These are phyloP conservation scores for Gobius niger DNA, from an alignment of 2,113 vertebrate species.

Conservation along the genomic window DNA sequence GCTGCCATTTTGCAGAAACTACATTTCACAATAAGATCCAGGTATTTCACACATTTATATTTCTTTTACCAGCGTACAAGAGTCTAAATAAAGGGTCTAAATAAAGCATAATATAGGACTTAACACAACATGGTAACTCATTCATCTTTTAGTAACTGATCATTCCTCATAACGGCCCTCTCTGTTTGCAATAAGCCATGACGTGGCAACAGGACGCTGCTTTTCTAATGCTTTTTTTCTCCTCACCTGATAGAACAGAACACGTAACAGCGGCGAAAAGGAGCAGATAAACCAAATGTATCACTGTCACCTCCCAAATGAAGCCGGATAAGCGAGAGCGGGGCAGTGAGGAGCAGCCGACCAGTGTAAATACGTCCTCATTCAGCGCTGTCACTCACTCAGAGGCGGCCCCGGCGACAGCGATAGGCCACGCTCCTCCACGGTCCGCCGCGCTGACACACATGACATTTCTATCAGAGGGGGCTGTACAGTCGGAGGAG, in stretches of 20 bases:
- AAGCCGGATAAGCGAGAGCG: slow-evolving; percentile 30
- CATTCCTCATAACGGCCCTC: too few species aligned
- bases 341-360: neutral
- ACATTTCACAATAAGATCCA: too few species aligned
- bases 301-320: slow-evolving; percentile 38
- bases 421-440: slow-evolving; percentile 11
- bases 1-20: too few species aligned
- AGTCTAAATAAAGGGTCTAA: too few species aligned
- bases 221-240: neutral
- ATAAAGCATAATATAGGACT: neutral
- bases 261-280: neutral
- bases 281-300: slow-evolving; percentile 12
- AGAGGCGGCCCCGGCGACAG: neutral
- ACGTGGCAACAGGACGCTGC: neutral
- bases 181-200: neutral
- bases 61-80: too few species aligned
- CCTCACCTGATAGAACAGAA: neutral
- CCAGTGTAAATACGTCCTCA: slow-evolving; percentile 31
- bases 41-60: too few species aligned
- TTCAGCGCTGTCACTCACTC: neutral
- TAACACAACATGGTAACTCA: neutral
- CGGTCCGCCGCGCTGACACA: neutral
- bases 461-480: slow-evolving; percentile 2
- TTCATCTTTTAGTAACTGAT: too few species aligned
- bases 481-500: neutral